Conservation (phyloP, 2,113 vertebrate species). For the Sorex fumeus region DNA sequence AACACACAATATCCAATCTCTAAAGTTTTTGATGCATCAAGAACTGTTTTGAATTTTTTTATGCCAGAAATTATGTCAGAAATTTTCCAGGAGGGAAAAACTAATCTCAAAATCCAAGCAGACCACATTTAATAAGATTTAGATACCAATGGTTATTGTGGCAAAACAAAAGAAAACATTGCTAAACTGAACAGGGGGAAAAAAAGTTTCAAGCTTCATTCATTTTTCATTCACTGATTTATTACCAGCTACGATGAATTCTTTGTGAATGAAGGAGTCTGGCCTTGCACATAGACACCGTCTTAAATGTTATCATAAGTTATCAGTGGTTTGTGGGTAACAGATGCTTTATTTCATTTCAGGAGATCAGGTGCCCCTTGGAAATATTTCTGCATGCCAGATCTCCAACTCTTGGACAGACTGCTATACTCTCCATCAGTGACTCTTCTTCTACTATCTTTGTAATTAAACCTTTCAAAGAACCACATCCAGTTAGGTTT, state of each 20-base stretch:
- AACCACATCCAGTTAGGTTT: not conserved
- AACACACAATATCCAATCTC: not conserved
- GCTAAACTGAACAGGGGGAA: not conserved
- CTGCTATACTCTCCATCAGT: not conserved
- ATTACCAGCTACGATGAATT: not conserved
- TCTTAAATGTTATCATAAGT: not conserved
- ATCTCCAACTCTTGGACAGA: not conserved
- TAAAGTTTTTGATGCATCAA: not conserved
- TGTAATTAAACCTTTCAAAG: not conserved
- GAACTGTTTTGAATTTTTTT: slow-evolving; percentile 9
- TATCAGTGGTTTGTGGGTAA: not conserved
- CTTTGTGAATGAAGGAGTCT: not conserved
- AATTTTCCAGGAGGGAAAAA: not conserved
- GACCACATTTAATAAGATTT: not conserved
- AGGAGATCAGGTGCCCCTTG: not conserved
- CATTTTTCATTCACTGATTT: not conserved
- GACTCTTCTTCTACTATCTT: not conserved
- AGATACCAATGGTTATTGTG: not conserved
- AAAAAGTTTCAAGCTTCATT: not conserved
- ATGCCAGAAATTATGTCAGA: not conserved
- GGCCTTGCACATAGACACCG: not conserved
- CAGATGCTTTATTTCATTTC: not conserved
- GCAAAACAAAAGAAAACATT: not conserved
- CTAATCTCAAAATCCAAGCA: not conserved
- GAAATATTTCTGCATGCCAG: not conserved